A percentile compares a stretch with the other conserved stretches of the same genome.
These are phyloP conservation scores for Pomacea maculata DNA, from an alignment of 1,140 invertebrate genomes.

Conservation along the genomic window DNA sequence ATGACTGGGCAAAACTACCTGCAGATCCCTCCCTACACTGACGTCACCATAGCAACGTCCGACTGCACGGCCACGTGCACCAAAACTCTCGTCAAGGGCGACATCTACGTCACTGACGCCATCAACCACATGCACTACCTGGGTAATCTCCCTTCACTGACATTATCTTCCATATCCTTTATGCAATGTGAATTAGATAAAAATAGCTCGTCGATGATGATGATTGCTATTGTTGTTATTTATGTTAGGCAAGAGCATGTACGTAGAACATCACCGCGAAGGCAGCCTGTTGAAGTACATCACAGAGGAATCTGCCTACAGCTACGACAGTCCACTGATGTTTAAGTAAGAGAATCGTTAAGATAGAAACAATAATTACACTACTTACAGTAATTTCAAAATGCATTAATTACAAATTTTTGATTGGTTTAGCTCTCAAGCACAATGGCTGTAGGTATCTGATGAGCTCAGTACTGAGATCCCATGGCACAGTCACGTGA, in stretches of 20 bases:
- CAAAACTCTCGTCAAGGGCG: not conserved
- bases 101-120: slow-evolving; percentile 28
- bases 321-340: slow-evolving; percentile 8
- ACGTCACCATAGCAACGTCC: slow-evolving; percentile 11
- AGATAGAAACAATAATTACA: no score
- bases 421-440: no score
- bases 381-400: no score
- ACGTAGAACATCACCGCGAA: slow-evolving; percentile 2
- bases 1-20: slow-evolving; percentile 30
- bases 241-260: slow-evolving; percentile 1
- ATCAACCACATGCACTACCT: slow-evolving; percentile 40
- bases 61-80: slow-evolving; percentile 30
- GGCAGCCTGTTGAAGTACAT: not conserved
- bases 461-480: no score
- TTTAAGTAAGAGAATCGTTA: not conserved
- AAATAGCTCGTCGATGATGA: no score
- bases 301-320: slow-evolving; percentile 6
- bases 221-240: no score
- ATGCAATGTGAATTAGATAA: not conserved
- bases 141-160: slow-evolving; percentile 14
- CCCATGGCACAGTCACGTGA: no score
- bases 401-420: no score
- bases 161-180: no score
- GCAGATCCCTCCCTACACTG: slow-evolving; percentile 23
- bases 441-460: no score